A percentile compares a stretch with the other conserved stretches of the same genome.
Evolutionary conservation across 2,113 vertebrate genomes (phyloP).

Genomic region (Monopterus albus): DNA sequence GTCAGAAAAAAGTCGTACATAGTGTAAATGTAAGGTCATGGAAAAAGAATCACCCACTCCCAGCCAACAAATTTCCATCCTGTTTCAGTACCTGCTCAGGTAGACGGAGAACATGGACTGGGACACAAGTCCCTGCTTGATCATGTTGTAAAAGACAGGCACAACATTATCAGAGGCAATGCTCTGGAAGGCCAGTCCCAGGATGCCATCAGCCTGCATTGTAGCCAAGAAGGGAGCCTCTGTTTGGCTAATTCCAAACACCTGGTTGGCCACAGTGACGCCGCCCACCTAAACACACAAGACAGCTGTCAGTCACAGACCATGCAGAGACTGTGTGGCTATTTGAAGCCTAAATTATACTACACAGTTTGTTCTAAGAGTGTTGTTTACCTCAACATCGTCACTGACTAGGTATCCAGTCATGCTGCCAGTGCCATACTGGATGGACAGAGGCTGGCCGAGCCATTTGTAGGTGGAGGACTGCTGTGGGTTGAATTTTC

Average conservation of each 20-base stretch:
- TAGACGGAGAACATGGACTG: slow-evolving; percentile 71
- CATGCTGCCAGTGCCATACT: slow-evolving; percentile 79
- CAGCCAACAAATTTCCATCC: neutral
- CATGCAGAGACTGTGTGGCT: neutral
- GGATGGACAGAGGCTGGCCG: slow-evolving; percentile 54
- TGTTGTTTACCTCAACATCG: slow-evolving; percentile 63
- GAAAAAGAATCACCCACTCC: neutral
- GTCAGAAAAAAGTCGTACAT: neutral
- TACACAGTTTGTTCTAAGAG: slow-evolving; percentile 12
- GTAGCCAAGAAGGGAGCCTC: slow-evolving; percentile 68
- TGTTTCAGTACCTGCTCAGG: slow-evolving; percentile 63
- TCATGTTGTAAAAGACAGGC: slow-evolving; percentile 76
- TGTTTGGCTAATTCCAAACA: slow-evolving; percentile 81
- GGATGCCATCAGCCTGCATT: slow-evolving; percentile 69
- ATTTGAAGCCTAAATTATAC: slow-evolving; percentile 38
- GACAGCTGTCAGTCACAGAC: slow-evolving; percentile 41
- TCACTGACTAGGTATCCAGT: slow-evolving; percentile 68
- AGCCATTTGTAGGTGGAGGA: slow-evolving; percentile 55
- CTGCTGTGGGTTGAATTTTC: slow-evolving; percentile 57
- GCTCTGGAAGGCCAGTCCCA: slow-evolving; percentile 71
- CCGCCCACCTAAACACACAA: slow-evolving; percentile 67
- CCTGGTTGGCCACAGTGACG: slow-evolving; percentile 76
- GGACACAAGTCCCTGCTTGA: slow-evolving; percentile 54
- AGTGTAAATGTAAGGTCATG: neutral
- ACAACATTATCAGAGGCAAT: slow-evolving; percentile 60